Evolutionary conservation across 2,113 vertebrate species (phyloP).

Genomic region (Nerophis lumbriciformis): DNA sequence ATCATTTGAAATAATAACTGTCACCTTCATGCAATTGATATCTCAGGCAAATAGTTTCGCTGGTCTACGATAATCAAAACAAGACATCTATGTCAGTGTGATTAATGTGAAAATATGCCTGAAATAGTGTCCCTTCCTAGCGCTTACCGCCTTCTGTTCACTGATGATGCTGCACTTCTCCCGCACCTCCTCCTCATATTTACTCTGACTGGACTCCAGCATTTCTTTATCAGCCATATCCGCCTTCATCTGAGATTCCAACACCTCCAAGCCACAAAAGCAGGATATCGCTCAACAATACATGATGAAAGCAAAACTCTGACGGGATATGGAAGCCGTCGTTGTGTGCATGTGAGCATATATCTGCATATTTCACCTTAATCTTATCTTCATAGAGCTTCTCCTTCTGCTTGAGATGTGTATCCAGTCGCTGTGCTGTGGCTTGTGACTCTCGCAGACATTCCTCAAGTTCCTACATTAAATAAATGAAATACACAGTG

Average conservation of each 20-base stretch:
- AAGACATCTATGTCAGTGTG: constrained; percentile 56
- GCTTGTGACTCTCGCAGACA: constrained; percentile 87
- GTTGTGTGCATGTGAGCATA: not conserved
- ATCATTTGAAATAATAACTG: constrained; percentile 2
- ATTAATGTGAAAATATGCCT: constrained; percentile 45
- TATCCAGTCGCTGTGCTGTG: constrained; percentile 84
- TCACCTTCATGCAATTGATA: constrained; percentile 2
- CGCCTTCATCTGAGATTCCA: constrained; percentile 96
- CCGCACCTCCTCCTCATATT: constrained; percentile 88
- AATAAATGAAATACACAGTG: constrained; percentile 1
- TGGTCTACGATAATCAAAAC: constrained; percentile 20
- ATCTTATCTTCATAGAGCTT: constrained; percentile 95
- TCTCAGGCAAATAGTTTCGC: constrained; percentile 5
- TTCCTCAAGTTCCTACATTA: constrained; percentile 87
- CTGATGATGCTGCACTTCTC: constrained; percentile 93
- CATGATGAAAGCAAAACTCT: constrained; percentile 7
- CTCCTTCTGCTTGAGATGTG: constrained; percentile 93
- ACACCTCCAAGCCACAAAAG: constrained; percentile 74
- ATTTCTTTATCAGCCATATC: constrained; percentile 93
- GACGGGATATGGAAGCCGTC: constrained; percentile 7
- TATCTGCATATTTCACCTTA: constrained; percentile 70
- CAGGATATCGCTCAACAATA: constrained; percentile 43
- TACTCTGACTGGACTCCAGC: constrained; percentile 86
- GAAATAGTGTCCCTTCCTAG: constrained; percentile 28
- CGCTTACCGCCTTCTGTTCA: constrained; percentile 92